These are phyloP conservation scores for Muntiacus reevesi DNA, from an alignment of 2,113 vertebrate species.

Conservation along the genomic window DNA sequence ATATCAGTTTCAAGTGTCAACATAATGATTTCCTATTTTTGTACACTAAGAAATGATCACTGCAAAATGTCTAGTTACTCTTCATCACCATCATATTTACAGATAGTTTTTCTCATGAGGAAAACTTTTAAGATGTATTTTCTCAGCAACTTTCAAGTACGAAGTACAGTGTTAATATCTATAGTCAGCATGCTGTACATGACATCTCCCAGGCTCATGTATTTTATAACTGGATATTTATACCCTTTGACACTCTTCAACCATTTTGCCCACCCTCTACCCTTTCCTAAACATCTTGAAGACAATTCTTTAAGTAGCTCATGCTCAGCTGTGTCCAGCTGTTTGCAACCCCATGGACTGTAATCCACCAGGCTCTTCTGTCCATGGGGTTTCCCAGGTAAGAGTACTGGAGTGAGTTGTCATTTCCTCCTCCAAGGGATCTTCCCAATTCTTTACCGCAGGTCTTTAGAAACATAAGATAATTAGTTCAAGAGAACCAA, in stretches of 20 bases:
- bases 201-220: rapidly evolving
- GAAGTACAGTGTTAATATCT: rapidly evolving
- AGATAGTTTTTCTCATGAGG: not conserved
- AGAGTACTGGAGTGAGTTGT: not conserved
- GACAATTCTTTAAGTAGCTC: not conserved
- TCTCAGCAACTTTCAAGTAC: not conserved
- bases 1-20: not conserved
- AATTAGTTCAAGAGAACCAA: not conserved
- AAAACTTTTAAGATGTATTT: not conserved
- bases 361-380: not conserved
- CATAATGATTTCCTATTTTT: not conserved
- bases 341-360: rapidly evolving
- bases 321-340: not conserved
- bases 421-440: not conserved
- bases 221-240: not conserved
- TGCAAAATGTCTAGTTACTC: too few species aligned
- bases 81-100: not conserved
- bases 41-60: not conserved
- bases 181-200: not conserved
- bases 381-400: not conserved
- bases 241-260: not conserved
- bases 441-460: not conserved
- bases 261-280: too few species aligned
- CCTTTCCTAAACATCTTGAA: not conserved
- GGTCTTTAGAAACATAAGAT: not conserved